Evolutionary conservation across 2,888 invertebrate genomes (phyloP).

Genomic region (Trileptium ribeirensis): DNA sequence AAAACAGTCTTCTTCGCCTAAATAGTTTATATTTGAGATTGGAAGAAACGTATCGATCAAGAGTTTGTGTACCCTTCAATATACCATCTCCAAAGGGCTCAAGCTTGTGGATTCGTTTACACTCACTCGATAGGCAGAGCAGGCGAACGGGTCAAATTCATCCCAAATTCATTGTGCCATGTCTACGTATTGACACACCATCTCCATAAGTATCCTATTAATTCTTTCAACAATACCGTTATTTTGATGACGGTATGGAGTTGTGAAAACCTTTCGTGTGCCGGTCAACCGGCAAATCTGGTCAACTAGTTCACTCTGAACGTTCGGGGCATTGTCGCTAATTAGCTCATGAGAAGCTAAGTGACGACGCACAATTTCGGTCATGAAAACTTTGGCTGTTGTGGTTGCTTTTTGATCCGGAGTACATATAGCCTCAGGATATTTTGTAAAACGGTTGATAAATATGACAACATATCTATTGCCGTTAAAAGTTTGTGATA

Average conservation of each 20-base stretch:
- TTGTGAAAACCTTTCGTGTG: slow-evolving; percentile 3
- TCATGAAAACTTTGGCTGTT: slow-evolving; percentile 36
- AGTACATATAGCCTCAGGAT: slow-evolving; percentile 40
- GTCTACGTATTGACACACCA: not conserved
- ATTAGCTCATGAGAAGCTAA: slow-evolving; percentile 5
- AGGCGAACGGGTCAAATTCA: not conserved
- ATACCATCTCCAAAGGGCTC: no score
- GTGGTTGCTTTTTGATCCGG: slow-evolving; percentile 45
- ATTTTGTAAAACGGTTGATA: slow-evolving; percentile 36
- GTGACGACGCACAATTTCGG: not conserved
- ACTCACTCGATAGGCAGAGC: slow-evolving; percentile 4
- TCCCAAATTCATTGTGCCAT: not conserved
- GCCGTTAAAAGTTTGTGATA: slow-evolving; percentile 27
- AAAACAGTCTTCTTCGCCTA: no score
- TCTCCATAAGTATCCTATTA: not conserved
- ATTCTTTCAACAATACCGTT: slow-evolving; percentile 16
- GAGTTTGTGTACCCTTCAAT: no score
- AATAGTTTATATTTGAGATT: no score
- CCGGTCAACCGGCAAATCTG: not conserved
- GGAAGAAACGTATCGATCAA: no score
- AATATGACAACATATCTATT: slow-evolving; percentile 38
- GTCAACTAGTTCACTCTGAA: not conserved
- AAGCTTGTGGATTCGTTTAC: not conserved
- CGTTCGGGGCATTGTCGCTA: not conserved
- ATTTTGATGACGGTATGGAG: slow-evolving; percentile 14